Evolutionary conservation across 2,888 invertebrate species (phyloP), one percentile per base, ranked within the genome.

Genomic region (Pandemis cinnamomeana): DNA sequence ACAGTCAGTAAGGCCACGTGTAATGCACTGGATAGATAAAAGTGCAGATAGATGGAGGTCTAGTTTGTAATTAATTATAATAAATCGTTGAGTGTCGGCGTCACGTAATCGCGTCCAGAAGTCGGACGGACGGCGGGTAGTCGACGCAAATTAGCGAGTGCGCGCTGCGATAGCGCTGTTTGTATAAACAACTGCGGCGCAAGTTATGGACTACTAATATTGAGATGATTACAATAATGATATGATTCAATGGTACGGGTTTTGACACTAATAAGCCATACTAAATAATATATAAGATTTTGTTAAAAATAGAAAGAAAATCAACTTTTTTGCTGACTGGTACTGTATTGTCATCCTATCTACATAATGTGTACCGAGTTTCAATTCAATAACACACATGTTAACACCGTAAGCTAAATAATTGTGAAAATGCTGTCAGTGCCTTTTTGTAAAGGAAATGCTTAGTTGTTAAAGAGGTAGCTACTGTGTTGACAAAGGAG

Each of bases 121-220:
- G 88, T 86, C 83, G 85, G 89, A 86, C 85, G 88, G 87, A 84
- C 87, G 91, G 85, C 85, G 88, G 83, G 83, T 83, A 87, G 89
- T 86, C 87, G 85, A 85, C 86, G 87, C 90, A 92, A 93, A 92
- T 93, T 91, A 92, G 92, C 89, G 91, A 91, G 88, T 93, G 93
- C 89, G 87, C 90, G 83, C 81, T 79, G 87, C 86, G 93, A 93
- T 93, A 92, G 90, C 87, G 87, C 85, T 89, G 89, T 90, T 89
- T 89, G 87, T 85, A 83, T 81, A 85, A 87, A 88, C 84, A 84
- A 80, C 79, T 71, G 64, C 78, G 87, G 84, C 77, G 58, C 79
- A 85, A 84, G 80, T 78, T 72, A 83, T 67, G 78, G 82, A 51
- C 72, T 69, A 8, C 7, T 8, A 20, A 20, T 20, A 20, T 20